phyloP scores from a whole-genome alignment of 2,888 invertebrate species.

The Tryphoninae sp. region DNA sequence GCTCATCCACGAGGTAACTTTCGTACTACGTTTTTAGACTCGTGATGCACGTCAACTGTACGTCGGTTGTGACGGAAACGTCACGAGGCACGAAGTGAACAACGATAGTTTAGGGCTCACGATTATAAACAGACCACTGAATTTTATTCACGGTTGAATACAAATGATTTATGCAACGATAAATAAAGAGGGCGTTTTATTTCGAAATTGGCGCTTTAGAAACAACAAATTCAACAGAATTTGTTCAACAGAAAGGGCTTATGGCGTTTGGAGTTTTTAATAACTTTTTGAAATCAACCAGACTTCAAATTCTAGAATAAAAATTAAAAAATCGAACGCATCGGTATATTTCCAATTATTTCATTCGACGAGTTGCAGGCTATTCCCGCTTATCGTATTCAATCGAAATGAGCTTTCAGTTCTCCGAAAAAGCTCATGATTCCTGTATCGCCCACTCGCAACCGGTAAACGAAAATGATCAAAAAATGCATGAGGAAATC shows the following conservation, averaged over 20 bases:
- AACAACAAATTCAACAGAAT: background rate
- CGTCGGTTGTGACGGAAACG: conserved; percentile 30
- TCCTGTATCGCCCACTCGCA: background rate
- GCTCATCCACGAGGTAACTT: conserved; percentile 57
- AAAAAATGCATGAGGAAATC: conserved; percentile 9
- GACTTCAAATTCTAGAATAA: too few relatives aligned
- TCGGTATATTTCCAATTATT: too few relatives aligned
- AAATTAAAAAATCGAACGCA: too few relatives aligned
- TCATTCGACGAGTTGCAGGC: too few relatives aligned
- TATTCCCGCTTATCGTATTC: too few relatives aligned
- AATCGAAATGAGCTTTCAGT: too few relatives aligned
- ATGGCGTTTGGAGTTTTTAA: too few relatives aligned
- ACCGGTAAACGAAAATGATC: background rate
- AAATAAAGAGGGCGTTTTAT: background rate
- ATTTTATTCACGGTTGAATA: conserved; percentile 29
- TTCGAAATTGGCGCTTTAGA: too few relatives aligned
- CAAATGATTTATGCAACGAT: conserved; percentile 11
- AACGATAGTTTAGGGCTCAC: conserved; percentile 26
- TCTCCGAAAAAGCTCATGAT: conserved; percentile 6
- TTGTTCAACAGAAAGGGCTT: too few relatives aligned
- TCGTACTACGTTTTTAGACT: conserved; percentile 27
- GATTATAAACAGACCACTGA: conserved; percentile 6
- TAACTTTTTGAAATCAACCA: too few relatives aligned
- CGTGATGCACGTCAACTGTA: background rate
- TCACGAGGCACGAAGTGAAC: conserved; percentile 40